Conservation (phyloP, 2,888 invertebrate species). For the Anoplius nigerrimus region DNA sequence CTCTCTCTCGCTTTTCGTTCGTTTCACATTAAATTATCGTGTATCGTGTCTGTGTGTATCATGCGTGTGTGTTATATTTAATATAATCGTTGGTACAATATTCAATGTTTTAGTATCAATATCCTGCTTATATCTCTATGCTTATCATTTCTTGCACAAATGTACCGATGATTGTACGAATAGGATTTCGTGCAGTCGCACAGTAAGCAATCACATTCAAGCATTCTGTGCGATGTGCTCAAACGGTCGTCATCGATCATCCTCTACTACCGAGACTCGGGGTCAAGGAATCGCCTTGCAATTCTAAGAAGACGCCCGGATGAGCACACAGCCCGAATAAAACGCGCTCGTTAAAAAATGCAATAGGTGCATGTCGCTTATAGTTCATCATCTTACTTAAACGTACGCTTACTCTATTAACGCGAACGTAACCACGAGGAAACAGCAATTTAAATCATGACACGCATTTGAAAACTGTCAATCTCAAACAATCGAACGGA, state of each 20-base stretch:
- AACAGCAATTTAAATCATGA: no score
- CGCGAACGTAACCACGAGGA: no score
- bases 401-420: no score
- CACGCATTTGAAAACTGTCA: no score
- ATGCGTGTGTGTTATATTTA: no score
- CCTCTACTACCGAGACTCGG: background rate
- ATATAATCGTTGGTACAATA: no score
- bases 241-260: background rate
- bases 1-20: background rate
- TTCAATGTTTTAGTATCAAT: slow-evolving; percentile 15
- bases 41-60: background rate
- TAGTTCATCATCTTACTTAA: background rate
- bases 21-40: background rate
- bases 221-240: slow-evolving; percentile 32
- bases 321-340: no score
- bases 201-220: slow-evolving; percentile 63
- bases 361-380: no score
- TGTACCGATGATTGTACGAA: slow-evolving; percentile 66
- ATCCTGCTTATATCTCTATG: slow-evolving; percentile 18
- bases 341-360: no score
- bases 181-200: slow-evolving; percentile 61
- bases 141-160: slow-evolving; percentile 10
- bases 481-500: no score
- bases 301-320: no score
- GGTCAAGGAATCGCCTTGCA: no score